Evolutionary conservation across 2,113 vertebrate genomes (phyloP).

Genomic region (Lophura nycthemera): DNA sequence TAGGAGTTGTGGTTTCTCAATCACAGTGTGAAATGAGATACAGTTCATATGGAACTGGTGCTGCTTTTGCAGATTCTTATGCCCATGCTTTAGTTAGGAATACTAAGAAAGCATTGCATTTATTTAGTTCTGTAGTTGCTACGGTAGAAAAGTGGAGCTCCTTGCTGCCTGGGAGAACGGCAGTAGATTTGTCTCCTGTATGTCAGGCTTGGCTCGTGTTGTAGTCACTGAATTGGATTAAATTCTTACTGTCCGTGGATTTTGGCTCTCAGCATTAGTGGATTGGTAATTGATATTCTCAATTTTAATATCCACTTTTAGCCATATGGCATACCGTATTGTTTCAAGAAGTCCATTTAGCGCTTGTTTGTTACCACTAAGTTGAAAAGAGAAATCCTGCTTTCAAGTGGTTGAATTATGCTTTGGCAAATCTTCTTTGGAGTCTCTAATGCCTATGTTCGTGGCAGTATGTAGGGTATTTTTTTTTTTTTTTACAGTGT

Average conservation of each 20-base stretch:
- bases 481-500: not conserved
- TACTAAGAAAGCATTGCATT: not conserved
- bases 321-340: constrained; percentile 76
- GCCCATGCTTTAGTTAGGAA: not conserved
- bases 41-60: not conserved
- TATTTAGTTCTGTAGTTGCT: not conserved
- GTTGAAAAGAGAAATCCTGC: not conserved
- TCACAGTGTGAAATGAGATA: not conserved
- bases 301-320: constrained; percentile 76
- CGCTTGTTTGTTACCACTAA: not conserved
- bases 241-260: constrained; percentile 81
- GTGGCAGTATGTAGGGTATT: not conserved
- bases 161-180: not conserved
- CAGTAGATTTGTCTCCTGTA: constrained; percentile 13
- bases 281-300: constrained; percentile 82
- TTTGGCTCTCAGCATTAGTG: constrained; percentile 79
- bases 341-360: constrained; percentile 39
- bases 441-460: not conserved
- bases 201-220: constrained; percentile 70
- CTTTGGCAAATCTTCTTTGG: not conserved
- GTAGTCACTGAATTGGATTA: constrained; percentile 81
- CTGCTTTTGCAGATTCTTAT: not conserved
- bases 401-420: not conserved
- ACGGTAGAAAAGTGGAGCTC: not conserved
- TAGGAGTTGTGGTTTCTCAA: constrained; percentile 24